Conservation (phyloP, 2,113 vertebrate species). For the Catharus bicknelli region DNA sequence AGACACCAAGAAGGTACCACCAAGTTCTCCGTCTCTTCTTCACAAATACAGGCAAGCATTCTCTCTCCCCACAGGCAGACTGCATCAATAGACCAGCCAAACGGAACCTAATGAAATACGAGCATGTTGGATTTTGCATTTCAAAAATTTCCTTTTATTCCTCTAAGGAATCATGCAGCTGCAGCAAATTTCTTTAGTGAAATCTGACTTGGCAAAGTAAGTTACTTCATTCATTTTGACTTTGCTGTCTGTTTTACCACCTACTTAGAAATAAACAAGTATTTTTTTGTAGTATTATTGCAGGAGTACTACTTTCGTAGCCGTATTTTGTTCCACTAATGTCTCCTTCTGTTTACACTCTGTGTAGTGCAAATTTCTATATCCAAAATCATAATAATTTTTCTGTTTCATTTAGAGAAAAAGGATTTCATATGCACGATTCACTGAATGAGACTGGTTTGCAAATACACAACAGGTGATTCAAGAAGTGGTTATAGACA, state of each 20-base stretch:
- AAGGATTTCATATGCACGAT: background rate
- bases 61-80: background rate
- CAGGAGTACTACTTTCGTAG: background rate
- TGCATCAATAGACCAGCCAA: slow-evolving; percentile 6
- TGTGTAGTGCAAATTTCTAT: background rate
- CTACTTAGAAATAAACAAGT: background rate
- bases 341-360: background rate
- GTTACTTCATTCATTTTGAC: background rate
- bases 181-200: background rate
- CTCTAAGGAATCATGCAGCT: background rate
- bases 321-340: background rate
- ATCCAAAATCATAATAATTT: background rate
- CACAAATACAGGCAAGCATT: background rate
- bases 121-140: background rate
- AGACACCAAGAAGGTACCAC: background rate
- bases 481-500: background rate
- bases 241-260: background rate
- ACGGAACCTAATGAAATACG: background rate
- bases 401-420: background rate
- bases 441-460: background rate
- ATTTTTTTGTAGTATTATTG: background rate
- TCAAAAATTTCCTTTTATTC: background rate
- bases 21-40: background rate
- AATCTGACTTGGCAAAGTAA: slow-evolving; percentile 4
- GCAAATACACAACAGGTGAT: background rate